Base-by-base conservation (phyloP, 2,888 invertebrate species). In the Platypus cylindrus region DNA sequence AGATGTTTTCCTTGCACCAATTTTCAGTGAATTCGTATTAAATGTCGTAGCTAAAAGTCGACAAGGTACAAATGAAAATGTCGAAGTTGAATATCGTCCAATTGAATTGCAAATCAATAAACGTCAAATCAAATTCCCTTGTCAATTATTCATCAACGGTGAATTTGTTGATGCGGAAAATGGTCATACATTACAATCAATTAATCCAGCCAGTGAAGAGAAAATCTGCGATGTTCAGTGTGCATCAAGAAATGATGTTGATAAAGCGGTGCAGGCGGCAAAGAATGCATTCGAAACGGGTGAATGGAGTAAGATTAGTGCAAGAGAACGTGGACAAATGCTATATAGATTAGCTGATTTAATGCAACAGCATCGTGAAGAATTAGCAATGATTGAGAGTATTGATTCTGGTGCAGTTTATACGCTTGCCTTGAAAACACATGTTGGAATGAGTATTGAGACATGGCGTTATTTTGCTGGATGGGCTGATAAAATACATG, bases 401-500 rank as follows among this genome's bases (percentile, higher is more conserved):
- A 69, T 94, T 1, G 95, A 95, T 62, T 90, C 91, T 0, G 95
- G 95, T 1, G 95, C 95, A 0, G 95, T 97, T 0, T 97, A 95
- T 64, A 95, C 95, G 0, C 64, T 97, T 29, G 95, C 95, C 0
- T 60, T 95, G 11, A 97, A 97, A 59, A 95, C 95, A 0, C 95
- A 95, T 62, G 70, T 97, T 3, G 95, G 95, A 35, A 95, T 97
- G 95, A 93, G 93, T 11, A 90, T 95, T 32, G 93, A 94, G 55
- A 90, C 90, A 0, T 94, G 93, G 87, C 68, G 86, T 23, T 95
- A 95, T 61, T 95, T 90, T 62, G 94, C 93, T 3, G 94, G 93
- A 3, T 94, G 94, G 89, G 80, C 87, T 53, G 95, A 95, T 63
- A 95, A 95, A 62, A 93, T 91, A 36, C 84, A 86, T 55, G 94